Base-by-base conservation (phyloP, 2,888 invertebrate species). In the Alsophila aescularia region DNA sequence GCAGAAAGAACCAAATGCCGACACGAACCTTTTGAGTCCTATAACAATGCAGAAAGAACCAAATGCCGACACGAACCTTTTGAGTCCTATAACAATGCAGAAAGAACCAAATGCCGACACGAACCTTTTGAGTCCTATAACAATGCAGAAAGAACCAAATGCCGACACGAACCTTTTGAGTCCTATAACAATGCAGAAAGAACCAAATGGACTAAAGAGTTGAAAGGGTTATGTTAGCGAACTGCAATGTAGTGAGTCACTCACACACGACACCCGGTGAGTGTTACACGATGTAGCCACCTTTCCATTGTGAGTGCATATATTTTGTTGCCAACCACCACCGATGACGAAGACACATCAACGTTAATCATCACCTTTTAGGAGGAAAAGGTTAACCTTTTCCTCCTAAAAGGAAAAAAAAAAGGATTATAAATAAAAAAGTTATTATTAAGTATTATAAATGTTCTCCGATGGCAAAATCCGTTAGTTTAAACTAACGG, bases 181-280 rank as follows among this genome's bases (percentile, higher is more conserved):
- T 40, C 18, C 14, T 56, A 50, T 29, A 10, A 8, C 21, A 2
- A 8, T 14, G 4, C 9, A 29, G 29, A 48, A 16, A 47, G 35
- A 34, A 35, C 34, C 18, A 16, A 39, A 42, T 21, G 29, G 40
- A 16, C 14, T 21, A 34, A 47, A 27, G 32, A 45, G 24, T 40
- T 27, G 34, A 54, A 57, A 43, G 52, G 53, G 41, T 42, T 51
- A 18, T 31, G 36, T 47, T 57, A 51, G 62, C 60, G 67, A 72
- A 75, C 72, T 59, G 67, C 66, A 64, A 70, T 55, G 57, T 52
- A 58, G 60, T 79, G 78, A 78, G 67, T 79, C 79, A 79, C 10
- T 24, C 36, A 37, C 29, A 34, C 39, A 44, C 35, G 48, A 34
- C 41, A 32, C 52, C 34, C 42, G 36, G 55, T 41, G 56, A 58